Conservation (phyloP, 1,140 invertebrate species). For the Magallana angulata region DNA sequence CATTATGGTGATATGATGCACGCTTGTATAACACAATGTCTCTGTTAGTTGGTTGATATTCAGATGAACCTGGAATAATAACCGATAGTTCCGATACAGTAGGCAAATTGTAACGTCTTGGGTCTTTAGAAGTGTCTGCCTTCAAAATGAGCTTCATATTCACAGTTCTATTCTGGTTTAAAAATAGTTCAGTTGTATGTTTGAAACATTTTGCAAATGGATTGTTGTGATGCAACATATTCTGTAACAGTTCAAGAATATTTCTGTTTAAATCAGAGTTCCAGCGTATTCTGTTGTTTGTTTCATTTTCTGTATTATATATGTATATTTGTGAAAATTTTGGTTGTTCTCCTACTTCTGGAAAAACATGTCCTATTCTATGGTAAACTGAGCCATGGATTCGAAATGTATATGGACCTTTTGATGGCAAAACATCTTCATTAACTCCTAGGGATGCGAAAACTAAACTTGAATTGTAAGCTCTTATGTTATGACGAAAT, state of each 20-base stretch:
- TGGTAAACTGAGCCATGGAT: conserved; percentile 40
- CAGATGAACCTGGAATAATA: conserved; percentile 13
- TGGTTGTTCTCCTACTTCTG: conserved; percentile 24
- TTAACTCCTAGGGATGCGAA: conserved; percentile 35
- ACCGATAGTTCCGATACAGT: conserved; percentile 38
- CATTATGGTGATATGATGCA: neutral
- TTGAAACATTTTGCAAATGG: conserved; percentile 20
- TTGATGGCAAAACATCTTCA: conserved; percentile 28
- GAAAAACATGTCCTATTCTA: conserved; percentile 44
- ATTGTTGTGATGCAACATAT: conserved; percentile 7
- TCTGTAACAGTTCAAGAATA: neutral
- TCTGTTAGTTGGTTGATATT: neutral
- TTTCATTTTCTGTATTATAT: conserved; percentile 31
- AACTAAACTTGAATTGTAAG: conserved; percentile 39
- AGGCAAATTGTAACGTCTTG: conserved; percentile 35
- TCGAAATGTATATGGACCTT: conserved; percentile 37
- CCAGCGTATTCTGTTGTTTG: conserved; percentile 17
- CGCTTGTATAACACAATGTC: conserved; percentile 26
- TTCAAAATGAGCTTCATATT: neutral
- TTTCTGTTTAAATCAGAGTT: conserved; percentile 10
- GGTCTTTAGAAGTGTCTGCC: conserved; percentile 30
- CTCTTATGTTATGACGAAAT: conserved; percentile 36
- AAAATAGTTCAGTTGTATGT: conserved; percentile 1
- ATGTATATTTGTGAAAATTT: conserved; percentile 43
- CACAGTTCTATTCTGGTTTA: neutral